Conservation (phyloP, 92 coral and sea anemone species). For the Phymanthus crucifer region DNA sequence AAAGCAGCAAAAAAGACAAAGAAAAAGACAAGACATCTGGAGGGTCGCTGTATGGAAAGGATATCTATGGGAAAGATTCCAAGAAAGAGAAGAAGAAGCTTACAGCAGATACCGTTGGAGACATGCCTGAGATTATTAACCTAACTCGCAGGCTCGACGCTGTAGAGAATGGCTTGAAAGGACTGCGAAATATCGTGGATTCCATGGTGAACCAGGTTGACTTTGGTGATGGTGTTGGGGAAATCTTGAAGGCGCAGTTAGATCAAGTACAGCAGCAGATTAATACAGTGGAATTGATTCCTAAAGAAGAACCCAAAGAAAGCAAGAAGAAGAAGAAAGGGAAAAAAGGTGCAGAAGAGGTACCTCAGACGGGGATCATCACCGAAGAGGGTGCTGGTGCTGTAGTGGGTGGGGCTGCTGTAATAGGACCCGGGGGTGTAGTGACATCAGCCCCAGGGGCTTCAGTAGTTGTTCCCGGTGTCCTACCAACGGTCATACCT, state of each 20-base stretch:
- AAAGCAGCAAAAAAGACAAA: conserved; percentile 46
- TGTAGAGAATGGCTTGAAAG: conserved; percentile 77
- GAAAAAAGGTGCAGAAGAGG: conserved; percentile 51
- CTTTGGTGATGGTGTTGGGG: conserved; percentile 82
- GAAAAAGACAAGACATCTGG: conserved; percentile 28
- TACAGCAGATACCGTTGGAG: conserved; percentile 55
- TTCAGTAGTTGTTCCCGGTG: conserved; percentile 13
- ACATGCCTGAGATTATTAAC: conserved; percentile 68
- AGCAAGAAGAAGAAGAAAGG: conserved; percentile 63
- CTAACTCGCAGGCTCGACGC: conserved; percentile 72
- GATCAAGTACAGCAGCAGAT: conserved; percentile 77
- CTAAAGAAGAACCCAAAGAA: conserved; percentile 71
- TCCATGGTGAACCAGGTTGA: conserved; percentile 91
- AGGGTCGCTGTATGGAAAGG: conserved; percentile 43
- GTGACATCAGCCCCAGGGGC: conserved; percentile 45
- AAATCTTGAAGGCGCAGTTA: conserved; percentile 73
- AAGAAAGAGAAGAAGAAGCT: conserved; percentile 64
- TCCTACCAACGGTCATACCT: conserved; percentile 65
- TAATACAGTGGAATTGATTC: conserved; percentile 65
- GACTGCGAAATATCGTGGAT: conserved; percentile 85
- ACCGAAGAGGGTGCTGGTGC: conserved; percentile 68
- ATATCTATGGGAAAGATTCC: conserved; percentile 51
- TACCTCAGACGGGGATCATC: conserved; percentile 67
- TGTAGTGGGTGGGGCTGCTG: conserved; percentile 18
- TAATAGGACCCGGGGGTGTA: conserved; percentile 33